Evolutionary conservation across 2,888 invertebrate species (phyloP).

Genomic region (Mythimna lalbum): DNA sequence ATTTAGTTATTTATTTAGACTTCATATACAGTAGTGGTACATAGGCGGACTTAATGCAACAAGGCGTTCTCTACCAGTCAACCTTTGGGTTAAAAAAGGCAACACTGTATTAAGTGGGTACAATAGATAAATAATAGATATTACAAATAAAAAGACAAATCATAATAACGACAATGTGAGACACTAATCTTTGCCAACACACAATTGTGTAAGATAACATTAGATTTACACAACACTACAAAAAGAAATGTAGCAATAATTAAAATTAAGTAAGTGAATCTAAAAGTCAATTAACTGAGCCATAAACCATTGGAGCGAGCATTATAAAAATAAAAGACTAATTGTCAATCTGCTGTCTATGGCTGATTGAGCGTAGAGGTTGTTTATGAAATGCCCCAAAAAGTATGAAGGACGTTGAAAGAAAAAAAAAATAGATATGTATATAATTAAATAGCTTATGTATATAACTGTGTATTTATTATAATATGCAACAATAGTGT

Average conservation of each 20-base stretch:
- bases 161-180: no score
- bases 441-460: no score
- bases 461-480: no score
- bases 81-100: no score
- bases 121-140: no score
- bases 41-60: no score
- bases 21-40: no score
- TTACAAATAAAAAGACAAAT: no score
- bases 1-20: no score
- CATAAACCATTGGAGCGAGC: slow-evolving; percentile 30
- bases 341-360: slow-evolving; percentile 30
- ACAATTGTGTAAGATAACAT: slow-evolving; percentile 16
- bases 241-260: slow-evolving; percentile 32
- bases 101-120: no score
- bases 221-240: slow-evolving; percentile 19
- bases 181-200: neutral
- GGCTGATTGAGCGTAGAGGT: slow-evolving; percentile 50
- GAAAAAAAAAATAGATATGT: neutral
- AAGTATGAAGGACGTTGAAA: slow-evolving; percentile 37
- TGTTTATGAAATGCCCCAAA: slow-evolving; percentile 52
- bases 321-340: slow-evolving; percentile 50
- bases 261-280: slow-evolving; percentile 30
- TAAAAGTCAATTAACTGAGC: slow-evolving; percentile 51
- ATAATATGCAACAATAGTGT: no score
- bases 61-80: no score